Evolutionary conservation across 2,113 vertebrate species (phyloP), one percentile per base, ranked within the genome.

Genomic region (Myxocyprinus asiaticus): DNA sequence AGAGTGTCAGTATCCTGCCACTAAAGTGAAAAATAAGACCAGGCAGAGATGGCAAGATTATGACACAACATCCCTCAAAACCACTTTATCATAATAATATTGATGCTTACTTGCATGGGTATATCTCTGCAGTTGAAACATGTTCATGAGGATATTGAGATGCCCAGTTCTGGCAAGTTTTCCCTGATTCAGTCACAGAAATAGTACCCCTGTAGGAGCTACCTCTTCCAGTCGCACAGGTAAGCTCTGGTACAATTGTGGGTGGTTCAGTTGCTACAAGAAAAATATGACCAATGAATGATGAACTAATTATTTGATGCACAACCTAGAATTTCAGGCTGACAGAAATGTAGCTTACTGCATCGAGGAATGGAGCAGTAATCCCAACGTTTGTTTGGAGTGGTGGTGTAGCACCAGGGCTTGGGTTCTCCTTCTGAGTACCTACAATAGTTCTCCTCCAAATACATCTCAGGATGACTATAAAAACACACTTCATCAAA

Each of bases 321-420:
- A 33, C 22, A 33, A 33, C 22, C 22, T n/a, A 12, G 11, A 12
- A n/a, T 14, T 56, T 56, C 53, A 14, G 4, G 14, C 12, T 56
- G 0, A 64, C 45, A 44, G 14, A 6, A 67, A n/a, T 12, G 17
- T 9, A 58, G 7, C 71, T 81, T 81, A 99, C 97, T 69, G 73
- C 98, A 99, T 9, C 76, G 95, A 0, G 94, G 92, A 78, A 99
- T 94, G 70, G 91, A 45, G 78, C 98, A 99, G 81, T 88, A 92
- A 47, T 97, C 96, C 98, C 98, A 99, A 61, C 95, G 95, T 80
- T 94, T 98, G 43, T 79, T 76, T 0, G 78, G 77, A 72, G 75
- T 92, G 0, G 81, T 94, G 76, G 97, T 98, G 75, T 98, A 98
- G 77, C 97, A 99, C 97, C 97, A 99, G 0, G 97, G 97, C 0